Conservation (phyloP, 2,113 vertebrate genomes). For the Petrocephalus microphthalmus region DNA sequence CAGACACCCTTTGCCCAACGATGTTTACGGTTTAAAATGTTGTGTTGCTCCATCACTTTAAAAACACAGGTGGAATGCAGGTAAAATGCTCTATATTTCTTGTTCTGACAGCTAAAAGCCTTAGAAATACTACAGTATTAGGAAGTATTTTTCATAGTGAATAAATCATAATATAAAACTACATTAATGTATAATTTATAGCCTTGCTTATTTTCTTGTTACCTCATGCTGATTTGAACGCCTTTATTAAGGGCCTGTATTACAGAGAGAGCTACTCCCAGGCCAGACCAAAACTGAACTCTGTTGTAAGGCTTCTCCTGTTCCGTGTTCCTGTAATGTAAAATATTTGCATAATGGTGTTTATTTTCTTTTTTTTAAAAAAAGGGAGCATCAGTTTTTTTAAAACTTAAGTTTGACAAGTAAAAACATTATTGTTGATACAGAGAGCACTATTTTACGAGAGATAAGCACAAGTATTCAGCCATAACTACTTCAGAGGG, state of each 20-base stretch:
- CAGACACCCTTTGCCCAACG: too few species aligned
- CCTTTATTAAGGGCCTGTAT: background rate
- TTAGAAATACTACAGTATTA: background rate
- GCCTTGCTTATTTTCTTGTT: background rate
- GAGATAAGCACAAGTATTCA: background rate
- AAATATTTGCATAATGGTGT: constrained; percentile 12
- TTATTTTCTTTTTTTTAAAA: background rate
- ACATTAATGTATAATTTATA: constrained; percentile 3
- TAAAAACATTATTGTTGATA: background rate
- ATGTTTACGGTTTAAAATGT: background rate
- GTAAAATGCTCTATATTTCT: background rate
- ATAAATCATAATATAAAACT: background rate
- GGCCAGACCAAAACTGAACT: background rate
- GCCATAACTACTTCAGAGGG: background rate
- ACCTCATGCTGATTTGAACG: background rate
- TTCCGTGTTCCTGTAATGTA: background rate
- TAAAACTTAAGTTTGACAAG: background rate
- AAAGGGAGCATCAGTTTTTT: background rate
- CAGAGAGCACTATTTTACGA: background rate
- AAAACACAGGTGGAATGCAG: background rate
- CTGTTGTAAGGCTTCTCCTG: background rate
- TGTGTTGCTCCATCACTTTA: background rate
- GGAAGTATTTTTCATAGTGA: background rate
- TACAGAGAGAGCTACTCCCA: background rate
- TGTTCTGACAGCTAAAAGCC: background rate